Evolutionary conservation across 1,140 invertebrate species (phyloP).

Genomic region (Drosophila parvula): DNA sequence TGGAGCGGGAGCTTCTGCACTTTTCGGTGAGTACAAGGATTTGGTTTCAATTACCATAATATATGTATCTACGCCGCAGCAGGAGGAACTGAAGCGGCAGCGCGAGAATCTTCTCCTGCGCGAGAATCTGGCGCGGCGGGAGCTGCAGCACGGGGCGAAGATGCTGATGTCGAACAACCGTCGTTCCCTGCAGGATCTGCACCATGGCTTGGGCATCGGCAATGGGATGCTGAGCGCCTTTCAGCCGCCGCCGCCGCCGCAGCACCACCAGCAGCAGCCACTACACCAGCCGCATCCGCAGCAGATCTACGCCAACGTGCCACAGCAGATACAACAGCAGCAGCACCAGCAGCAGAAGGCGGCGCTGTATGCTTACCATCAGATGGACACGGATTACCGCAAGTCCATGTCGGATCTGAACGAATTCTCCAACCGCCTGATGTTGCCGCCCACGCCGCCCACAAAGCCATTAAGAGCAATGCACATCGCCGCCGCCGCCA

Average conservation of each 20-base stretch:
- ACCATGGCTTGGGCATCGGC: conserved; percentile 69
- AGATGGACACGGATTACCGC: conserved; percentile 84
- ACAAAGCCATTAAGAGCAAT: conserved; percentile 82
- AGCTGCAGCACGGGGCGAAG: conserved; percentile 82
- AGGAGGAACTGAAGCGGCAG: conserved; percentile 90
- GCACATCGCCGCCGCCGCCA: conserved; percentile 54
- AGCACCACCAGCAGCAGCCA: conserved; percentile 38
- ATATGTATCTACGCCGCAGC: conserved; percentile 83
- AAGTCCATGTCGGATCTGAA: conserved; percentile 85
- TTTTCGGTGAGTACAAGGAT: conserved; percentile 59
- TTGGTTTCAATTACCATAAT: neutral
- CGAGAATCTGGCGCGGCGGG: conserved; percentile 86
- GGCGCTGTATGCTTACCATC: conserved; percentile 65
- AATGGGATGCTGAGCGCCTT: conserved; percentile 73
- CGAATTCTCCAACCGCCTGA: conserved; percentile 77
- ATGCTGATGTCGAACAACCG: conserved; percentile 85
- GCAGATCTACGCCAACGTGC: conserved; percentile 65
- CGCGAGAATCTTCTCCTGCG: conserved; percentile 88
- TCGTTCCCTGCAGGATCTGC: conserved; percentile 87
- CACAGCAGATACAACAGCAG: conserved; percentile 63
- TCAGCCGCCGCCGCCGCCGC: conserved; percentile 64
- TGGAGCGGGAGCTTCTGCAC: conserved; percentile 90
- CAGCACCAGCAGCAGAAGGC: conserved; percentile 61
- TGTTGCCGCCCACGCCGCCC: conserved; percentile 73
- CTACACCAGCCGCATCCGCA: conserved; percentile 56